Conservation (phyloP, 2,113 vertebrate genomes). For the Brachypodius melanocephalos region DNA sequence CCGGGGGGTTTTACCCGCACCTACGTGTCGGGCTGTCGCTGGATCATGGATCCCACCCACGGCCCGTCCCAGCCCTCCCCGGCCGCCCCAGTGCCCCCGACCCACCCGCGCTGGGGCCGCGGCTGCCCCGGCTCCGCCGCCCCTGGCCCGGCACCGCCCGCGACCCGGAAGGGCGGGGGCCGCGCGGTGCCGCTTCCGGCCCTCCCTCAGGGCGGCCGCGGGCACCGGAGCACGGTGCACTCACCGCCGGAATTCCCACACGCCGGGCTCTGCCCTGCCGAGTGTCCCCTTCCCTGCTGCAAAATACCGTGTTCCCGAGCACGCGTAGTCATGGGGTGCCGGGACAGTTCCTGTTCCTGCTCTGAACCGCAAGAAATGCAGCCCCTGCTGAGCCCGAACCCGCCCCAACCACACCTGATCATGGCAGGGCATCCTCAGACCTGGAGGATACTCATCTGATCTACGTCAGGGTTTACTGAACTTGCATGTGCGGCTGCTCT, state of each 20-base stretch:
- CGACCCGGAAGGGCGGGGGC: background rate
- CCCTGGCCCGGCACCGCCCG: background rate
- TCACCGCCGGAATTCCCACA: accelerated
- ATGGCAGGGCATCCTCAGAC: accelerated
- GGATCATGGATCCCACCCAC: background rate
- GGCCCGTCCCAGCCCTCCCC: background rate
- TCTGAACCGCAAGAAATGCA: background rate
- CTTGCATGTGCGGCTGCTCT: background rate
- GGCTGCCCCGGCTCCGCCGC: background rate
- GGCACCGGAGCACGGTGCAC: accelerated
- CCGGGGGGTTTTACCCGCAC: background rate
- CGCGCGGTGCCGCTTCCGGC: background rate
- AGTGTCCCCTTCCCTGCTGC: background rate
- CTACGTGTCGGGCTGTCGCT: too few species aligned
- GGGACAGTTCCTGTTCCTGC: background rate
- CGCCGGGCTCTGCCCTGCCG: accelerated
- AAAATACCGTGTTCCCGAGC: background rate
- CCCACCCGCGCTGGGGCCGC: background rate
- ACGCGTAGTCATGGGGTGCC: accelerated
- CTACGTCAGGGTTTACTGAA: background rate
- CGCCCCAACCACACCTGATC: background rate
- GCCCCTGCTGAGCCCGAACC: background rate
- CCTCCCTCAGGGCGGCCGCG: background rate
- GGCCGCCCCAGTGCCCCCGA: background rate
- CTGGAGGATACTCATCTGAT: background rate